Conservation (phyloP, 30 jellyfish, hydroid and myxozoan genomes). For the Turritopsis dohrnii region DNA sequence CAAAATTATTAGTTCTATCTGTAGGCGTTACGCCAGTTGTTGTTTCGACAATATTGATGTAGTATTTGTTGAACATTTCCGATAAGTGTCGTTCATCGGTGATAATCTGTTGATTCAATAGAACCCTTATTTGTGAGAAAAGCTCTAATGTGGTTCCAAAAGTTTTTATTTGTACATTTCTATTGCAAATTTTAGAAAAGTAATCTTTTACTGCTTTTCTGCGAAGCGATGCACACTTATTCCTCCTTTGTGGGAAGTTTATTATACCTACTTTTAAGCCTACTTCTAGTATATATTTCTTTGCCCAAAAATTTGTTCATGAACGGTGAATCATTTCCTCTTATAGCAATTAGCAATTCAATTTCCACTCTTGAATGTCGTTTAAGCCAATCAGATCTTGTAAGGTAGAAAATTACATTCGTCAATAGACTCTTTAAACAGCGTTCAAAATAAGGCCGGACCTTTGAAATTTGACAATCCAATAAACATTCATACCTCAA, state of each 20-base stretch:
- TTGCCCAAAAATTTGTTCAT: neutral
- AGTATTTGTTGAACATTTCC: neutral
- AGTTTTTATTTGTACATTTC: neutral
- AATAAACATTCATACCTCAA: too few species aligned
- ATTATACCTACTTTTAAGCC: neutral
- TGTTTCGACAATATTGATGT: neutral
- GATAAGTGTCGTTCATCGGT: neutral
- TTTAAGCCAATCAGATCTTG: too few species aligned
- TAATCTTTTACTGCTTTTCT: neutral
- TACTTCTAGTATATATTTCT: neutral
- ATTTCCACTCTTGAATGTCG: too few species aligned
- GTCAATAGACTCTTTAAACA: too few species aligned
- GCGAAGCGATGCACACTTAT: neutral
- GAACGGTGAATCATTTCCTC: neutral
- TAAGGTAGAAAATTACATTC: too few species aligned
- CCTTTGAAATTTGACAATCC: too few species aligned
- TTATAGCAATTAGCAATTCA: too few species aligned
- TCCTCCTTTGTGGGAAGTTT: neutral
- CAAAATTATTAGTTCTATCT: too few species aligned
- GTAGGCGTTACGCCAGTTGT: too few species aligned
- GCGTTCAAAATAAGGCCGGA: too few species aligned
- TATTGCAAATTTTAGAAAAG: neutral
- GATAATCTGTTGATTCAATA: neutral
- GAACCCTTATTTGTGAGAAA: neutral
- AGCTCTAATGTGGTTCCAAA: neutral